Evolutionary conservation across 2,797 vertebrate species (phyloP), one percentile per base, ranked within the genome.

Genomic region (Eremophila alpestris): DNA sequence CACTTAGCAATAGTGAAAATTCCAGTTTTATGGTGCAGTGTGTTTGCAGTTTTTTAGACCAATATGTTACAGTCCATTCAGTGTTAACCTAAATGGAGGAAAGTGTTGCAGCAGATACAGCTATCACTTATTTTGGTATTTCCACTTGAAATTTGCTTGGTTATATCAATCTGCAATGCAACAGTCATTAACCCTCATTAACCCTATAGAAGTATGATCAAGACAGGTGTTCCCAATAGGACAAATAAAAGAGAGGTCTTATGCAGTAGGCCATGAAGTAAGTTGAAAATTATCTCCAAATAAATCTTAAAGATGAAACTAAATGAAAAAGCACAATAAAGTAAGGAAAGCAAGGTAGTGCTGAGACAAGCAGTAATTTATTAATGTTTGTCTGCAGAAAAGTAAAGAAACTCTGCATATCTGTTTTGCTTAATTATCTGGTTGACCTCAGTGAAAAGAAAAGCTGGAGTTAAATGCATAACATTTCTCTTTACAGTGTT

Each of bases 371-470:
- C 85, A 86, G 60, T 91, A 92, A 96, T 96, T 93, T 95, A 95
- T 97, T 95, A 94, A 88, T 94, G 90, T 97, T 97, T 96, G 91
- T 94, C 95, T 97, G 88, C 91, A 95, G 95, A 97, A 97, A 97
- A 97, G 95, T 85, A 96, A 96, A 85, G 94, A 93, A 97, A 91
- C 46, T 79, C 77, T 95, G 90, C 77, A 51, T 89, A 84, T 96
- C 95, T 96, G 89, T 95, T 95, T 96, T 97, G 75, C 96, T 98
- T 98, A 97, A 98, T 98, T 97, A 97, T 97, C 95, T 94, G 95
- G 94, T 96, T 97, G 97, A 98, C 97, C 97, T 97, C 95, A 89
- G 83, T 73, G 85, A 87, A 96, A 93, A 92, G 83, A 76, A 83
- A 94, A 91, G 81, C 89, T 94, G 86, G 94, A 95, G 97, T 97